Conservation (phyloP, 2,888 invertebrate species). For the Drosophila anomalata region DNA sequence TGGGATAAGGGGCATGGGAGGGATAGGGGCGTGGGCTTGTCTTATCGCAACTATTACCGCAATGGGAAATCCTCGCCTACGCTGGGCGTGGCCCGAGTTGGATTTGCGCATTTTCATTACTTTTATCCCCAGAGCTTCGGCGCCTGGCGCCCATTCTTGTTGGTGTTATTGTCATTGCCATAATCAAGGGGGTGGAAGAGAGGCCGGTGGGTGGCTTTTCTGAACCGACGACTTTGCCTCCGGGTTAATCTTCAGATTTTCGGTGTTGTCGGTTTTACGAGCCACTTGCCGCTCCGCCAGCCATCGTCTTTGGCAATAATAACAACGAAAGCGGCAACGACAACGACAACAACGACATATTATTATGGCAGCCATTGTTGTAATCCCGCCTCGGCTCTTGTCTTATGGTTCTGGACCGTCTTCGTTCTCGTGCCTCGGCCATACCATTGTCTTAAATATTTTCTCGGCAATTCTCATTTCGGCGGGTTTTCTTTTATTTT, state of each 20-base stretch:
- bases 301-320: conserved; percentile 26
- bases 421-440: conserved; percentile 17
- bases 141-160: conserved; percentile 34
- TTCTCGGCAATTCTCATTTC: conserved; percentile 60
- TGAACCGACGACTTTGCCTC: conserved; percentile 41
- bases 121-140: conserved; percentile 32
- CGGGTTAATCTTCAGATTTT: conserved; percentile 77
- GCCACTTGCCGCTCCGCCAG: conserved; percentile 68
- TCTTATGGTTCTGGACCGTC: conserved; percentile 19
- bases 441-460: conserved; percentile 70
- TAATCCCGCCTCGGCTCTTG: conserved; percentile 51
- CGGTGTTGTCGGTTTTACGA: conserved; percentile 77
- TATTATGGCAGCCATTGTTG: conserved; percentile 72
- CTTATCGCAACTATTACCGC: conserved; percentile 71
- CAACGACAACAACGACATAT: conserved; percentile 51
- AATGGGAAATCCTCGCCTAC: conserved; percentile 32
- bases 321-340: conserved; percentile 28
- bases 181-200: conserved; percentile 48
- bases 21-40: conserved; percentile 37
- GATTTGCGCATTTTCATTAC: conserved; percentile 73
- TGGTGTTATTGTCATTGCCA: conserved; percentile 74
- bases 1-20: neutral
- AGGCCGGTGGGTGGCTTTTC: neutral
- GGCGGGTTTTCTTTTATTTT: conserved; percentile 57
- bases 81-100: conserved; percentile 46